Conservation (phyloP, 2,113 vertebrate species). For the Mirza zaza region DNA sequence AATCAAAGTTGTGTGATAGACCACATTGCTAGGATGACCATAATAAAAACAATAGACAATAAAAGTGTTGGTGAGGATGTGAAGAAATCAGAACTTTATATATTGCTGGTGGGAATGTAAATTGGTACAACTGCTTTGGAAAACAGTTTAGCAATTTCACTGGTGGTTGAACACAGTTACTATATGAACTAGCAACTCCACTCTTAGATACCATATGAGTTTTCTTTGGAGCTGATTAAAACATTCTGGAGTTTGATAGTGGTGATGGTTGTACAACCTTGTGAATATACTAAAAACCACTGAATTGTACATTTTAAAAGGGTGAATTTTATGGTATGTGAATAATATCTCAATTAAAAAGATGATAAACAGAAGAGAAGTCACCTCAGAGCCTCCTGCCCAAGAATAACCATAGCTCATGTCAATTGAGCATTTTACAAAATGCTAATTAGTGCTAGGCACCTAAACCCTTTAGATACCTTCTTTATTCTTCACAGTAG, state of each 20-base stretch:
- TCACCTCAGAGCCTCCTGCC: not conserved
- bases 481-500: not conserved
- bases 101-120: not conserved
- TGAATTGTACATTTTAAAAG: not conserved
- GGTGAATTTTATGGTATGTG: not conserved
- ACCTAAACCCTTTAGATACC: not conserved
- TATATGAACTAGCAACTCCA: not conserved
- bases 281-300: not conserved
- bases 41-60: not conserved
- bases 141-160: not conserved
- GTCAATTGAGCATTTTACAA: not conserved
- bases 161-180: not conserved
- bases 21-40: not conserved
- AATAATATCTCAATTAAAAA: not conserved
- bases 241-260: not conserved
- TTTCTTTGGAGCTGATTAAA: not conserved
- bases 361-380: not conserved
- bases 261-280: not conserved
- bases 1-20: not conserved
- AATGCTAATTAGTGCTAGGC: not conserved
- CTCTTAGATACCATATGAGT: not conserved
- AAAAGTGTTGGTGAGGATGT: not conserved
- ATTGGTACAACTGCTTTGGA: not conserved
- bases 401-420: not conserved
- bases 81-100: not conserved